Conservation (phyloP, 1,140 invertebrate genomes). For the Drosophila bifasciata region DNA sequence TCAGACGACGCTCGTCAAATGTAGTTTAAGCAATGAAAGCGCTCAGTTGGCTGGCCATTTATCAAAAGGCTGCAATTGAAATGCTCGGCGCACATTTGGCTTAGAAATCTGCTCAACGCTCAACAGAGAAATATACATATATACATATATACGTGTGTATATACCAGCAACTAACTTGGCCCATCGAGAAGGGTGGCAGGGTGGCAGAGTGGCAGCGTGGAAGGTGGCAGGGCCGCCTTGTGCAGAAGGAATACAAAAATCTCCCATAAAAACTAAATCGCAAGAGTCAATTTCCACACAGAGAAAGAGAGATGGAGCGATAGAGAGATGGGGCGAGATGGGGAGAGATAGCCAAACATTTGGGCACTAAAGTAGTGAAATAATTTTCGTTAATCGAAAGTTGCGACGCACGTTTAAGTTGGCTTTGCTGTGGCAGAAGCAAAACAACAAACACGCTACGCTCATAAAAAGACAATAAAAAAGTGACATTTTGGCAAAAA, state of each 20-base stretch:
- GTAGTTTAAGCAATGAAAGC: constrained; percentile 67
- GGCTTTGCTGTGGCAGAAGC: constrained; percentile 36
- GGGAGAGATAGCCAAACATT: constrained; percentile 27
- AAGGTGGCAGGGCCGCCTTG: constrained; percentile 7
- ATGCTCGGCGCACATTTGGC: constrained; percentile 67
- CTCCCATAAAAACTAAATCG: constrained; percentile 71
- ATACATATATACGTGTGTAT: not conserved
- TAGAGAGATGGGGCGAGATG: not conserved
- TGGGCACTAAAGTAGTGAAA: constrained; percentile 76
- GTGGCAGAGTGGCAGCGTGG: constrained; percentile 5
- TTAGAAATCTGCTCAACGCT: constrained; percentile 59
- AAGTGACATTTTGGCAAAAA: constrained; percentile 79
- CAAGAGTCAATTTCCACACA: constrained; percentile 25
- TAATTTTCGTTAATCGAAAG: constrained; percentile 81
- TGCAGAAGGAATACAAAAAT: constrained; percentile 63
- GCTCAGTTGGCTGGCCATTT: constrained; percentile 65
- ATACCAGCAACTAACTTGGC: constrained; percentile 49
- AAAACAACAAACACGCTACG: constrained; percentile 59
- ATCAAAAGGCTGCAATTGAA: constrained; percentile 77
- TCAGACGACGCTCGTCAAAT: constrained; percentile 52
- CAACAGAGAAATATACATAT: constrained; percentile 29
- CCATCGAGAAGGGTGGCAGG: constrained; percentile 36
- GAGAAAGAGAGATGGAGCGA: constrained; percentile 1
- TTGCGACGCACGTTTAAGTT: constrained; percentile 74
- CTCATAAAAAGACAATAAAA: constrained; percentile 81